Evolutionary conservation across 1,140 invertebrate genomes (phyloP).

Genomic region (Lordiphosa clarofinis): DNA sequence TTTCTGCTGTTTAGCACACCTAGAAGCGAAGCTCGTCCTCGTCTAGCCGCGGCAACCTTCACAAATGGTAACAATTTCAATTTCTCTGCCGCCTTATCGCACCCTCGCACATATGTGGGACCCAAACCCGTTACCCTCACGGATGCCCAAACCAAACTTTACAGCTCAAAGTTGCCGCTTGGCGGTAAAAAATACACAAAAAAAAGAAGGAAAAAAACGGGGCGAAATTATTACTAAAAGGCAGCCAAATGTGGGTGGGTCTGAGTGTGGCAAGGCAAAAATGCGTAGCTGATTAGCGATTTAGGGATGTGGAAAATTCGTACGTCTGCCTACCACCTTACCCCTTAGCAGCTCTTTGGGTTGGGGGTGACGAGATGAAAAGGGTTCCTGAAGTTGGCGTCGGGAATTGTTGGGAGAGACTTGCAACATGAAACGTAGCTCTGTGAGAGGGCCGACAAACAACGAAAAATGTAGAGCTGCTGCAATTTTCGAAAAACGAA

Average conservation of each 20-base stretch:
- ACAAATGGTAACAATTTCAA: slow-evolving; percentile 75
- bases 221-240: slow-evolving; percentile 64
- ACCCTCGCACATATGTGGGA: slow-evolving; percentile 65
- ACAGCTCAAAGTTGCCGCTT: slow-evolving; percentile 70
- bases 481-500: slow-evolving; percentile 8
- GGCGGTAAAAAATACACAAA: slow-evolving; percentile 42
- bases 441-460: not conserved
- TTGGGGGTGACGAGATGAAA: slow-evolving; percentile 18
- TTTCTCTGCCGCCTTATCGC: slow-evolving; percentile 74
- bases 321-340: slow-evolving; percentile 51
- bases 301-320: slow-evolving; percentile 77
- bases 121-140: slow-evolving; percentile 29
- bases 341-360: not conserved
- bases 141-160: slow-evolving; percentile 44
- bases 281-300: slow-evolving; percentile 77
- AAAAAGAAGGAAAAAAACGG: slow-evolving; percentile 1
- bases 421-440: slow-evolving; percentile 20
- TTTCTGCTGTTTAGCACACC: slow-evolving; percentile 52
- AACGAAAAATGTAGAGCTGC: slow-evolving; percentile 1
- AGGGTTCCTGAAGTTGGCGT: slow-evolving; percentile 35
- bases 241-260: slow-evolving; percentile 4
- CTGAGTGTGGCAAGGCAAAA: slow-evolving; percentile 55
- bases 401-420: slow-evolving; percentile 44
- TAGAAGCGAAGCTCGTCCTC: slow-evolving; percentile 33
- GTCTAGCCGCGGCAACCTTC: slow-evolving; percentile 71